Conservation (phyloP, 2,888 invertebrate species). For the Harmothoe impar region DNA sequence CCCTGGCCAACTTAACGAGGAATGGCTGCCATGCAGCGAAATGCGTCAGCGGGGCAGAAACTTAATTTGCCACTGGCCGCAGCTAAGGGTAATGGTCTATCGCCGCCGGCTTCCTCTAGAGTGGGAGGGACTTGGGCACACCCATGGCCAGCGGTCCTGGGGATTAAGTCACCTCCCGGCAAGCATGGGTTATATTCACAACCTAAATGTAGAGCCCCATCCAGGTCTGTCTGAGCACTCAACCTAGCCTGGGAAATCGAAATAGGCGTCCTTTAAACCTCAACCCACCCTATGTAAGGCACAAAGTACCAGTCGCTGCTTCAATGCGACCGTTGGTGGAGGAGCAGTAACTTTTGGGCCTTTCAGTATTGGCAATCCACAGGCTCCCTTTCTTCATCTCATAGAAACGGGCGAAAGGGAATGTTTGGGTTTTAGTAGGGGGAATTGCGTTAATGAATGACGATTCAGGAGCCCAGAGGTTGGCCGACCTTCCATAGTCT, state of each 20-base stretch:
- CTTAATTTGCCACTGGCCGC: conserved; percentile 46
- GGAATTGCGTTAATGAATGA: too few species aligned
- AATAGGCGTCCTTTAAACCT: too few species aligned
- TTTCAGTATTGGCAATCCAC: too few species aligned
- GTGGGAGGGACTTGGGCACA: neutral
- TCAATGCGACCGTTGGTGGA: too few species aligned
- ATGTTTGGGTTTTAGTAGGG: too few species aligned
- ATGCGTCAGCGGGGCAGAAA: conserved; percentile 53
- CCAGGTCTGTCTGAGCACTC: neutral
- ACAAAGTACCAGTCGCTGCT: too few species aligned
- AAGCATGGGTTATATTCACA: neutral
- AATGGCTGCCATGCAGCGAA: conserved; percentile 37
- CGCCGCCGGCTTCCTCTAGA: neutral
- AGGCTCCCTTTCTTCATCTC: too few species aligned
- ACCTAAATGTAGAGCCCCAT: neutral
- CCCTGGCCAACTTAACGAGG: conserved; percentile 47
- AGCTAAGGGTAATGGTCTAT: neutral
- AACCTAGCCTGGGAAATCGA: neutral
- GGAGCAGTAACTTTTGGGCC: too few species aligned
- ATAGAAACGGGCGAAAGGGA: too few species aligned
- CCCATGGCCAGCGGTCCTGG: neutral
- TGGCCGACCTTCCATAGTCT: too few species aligned
- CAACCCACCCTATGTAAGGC: too few species aligned
- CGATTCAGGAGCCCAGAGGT: too few species aligned
- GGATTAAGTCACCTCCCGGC: neutral